Evolutionary conservation across 92 coral and sea anemone genomes (phyloP).

Genomic region (Phenganax marumi): DNA sequence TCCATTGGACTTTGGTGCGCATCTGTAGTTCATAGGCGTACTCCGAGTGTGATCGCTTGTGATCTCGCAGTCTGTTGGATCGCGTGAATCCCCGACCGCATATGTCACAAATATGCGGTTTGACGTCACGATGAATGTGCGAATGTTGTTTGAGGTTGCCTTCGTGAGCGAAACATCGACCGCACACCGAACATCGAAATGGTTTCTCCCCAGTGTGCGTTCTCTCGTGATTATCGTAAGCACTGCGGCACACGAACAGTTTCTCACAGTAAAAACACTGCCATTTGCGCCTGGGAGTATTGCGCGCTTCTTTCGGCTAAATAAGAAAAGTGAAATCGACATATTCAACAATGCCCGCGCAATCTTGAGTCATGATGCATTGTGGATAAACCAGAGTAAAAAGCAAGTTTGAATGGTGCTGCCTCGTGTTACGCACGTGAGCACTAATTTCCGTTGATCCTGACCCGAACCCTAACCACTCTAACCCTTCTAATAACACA

Average conservation of each 20-base stretch:
- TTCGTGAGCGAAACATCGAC: constrained; percentile 36
- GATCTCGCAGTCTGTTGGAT: constrained; percentile 39
- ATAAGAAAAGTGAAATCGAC: background rate
- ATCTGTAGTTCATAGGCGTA: background rate
- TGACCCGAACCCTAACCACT: no score
- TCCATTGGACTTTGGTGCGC: constrained; percentile 30
- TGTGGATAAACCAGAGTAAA: no score
- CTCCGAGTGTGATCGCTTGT: background rate
- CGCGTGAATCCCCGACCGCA: constrained; percentile 38
- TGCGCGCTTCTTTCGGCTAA: background rate
- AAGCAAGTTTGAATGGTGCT: no score
- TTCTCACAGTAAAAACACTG: constrained; percentile 19
- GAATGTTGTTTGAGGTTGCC: constrained; percentile 32
- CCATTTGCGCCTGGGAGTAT: constrained; percentile 4
- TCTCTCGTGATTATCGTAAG: constrained; percentile 32
- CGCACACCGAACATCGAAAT: constrained; percentile 19
- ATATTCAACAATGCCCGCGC: background rate
- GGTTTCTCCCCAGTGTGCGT: constrained; percentile 34
- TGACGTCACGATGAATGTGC: constrained; percentile 37
- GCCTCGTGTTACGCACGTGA: no score
- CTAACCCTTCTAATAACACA: no score
- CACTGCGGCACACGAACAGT: constrained; percentile 35
- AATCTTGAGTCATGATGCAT: background rate
- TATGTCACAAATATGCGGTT: constrained; percentile 29
- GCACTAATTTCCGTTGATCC: no score